phyloP scores from a whole-genome alignment of 2,888 invertebrate species.

The Hydropsyche betteni region DNA sequence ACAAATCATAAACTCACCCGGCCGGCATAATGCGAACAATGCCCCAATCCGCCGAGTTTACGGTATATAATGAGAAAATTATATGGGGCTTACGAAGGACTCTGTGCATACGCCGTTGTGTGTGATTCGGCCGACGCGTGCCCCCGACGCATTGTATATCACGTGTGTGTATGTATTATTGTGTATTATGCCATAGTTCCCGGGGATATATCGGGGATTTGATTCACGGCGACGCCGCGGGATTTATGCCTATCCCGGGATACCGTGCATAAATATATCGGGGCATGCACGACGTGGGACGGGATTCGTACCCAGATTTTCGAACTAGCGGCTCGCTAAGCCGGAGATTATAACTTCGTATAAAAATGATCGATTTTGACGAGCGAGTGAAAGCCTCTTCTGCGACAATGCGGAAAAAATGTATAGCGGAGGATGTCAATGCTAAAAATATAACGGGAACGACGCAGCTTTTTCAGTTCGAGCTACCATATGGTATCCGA shows the following conservation, averaged over 20 bases:
- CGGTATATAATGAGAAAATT: constrained; percentile 38
- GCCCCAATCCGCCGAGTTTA: constrained; percentile 17
- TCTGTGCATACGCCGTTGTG: neutral
- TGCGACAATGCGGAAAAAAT: neutral
- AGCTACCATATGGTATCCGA: no score
- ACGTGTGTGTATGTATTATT: neutral
- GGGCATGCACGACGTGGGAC: neutral
- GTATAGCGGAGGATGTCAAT: no score
- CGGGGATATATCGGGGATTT: constrained; percentile 29
- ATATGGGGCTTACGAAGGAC: constrained; percentile 27
- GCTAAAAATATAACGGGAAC: no score
- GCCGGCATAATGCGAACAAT: constrained; percentile 28
- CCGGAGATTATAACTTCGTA: constrained; percentile 20
- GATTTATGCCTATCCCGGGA: constrained; percentile 16
- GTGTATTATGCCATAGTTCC: neutral
- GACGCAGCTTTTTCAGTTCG: no score
- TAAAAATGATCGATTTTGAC: constrained; percentile 29
- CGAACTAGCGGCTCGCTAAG: constrained; percentile 22
- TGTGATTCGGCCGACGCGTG: constrained; percentile 1
- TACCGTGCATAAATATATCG: constrained; percentile 28
- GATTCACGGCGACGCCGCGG: constrained; percentile 20
- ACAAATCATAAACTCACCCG: constrained; percentile 35
- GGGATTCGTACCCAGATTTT: constrained; percentile 29
- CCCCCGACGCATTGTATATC: neutral
- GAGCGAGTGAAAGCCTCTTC: constrained; percentile 1